Conservation (phyloP, 2,113 vertebrate genomes). For the Cnemophilus loriae region DNA sequence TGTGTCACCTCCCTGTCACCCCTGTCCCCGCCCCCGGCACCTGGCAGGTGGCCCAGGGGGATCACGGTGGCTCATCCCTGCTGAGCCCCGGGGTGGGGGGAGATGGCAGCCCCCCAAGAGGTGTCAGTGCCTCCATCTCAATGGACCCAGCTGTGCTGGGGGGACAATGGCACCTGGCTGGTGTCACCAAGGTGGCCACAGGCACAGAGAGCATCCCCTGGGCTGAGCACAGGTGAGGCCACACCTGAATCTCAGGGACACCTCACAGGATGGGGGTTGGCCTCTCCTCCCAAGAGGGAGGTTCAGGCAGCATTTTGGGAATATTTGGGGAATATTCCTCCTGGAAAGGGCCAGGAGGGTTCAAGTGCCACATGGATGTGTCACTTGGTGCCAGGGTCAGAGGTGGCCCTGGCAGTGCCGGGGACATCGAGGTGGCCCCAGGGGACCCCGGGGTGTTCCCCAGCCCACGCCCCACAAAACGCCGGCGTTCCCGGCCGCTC, state of each 20-base stretch:
- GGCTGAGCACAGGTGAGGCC: neutral
- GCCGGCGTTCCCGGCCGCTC: neutral
- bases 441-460: neutral
- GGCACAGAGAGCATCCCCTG: neutral
- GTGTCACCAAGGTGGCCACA: neutral
- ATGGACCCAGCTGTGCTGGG: neutral
- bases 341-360: fast-evolving
- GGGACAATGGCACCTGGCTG: neutral
- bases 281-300: neutral
- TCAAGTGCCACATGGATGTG: fast-evolving
- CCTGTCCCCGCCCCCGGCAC: neutral
- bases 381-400: fast-evolving
- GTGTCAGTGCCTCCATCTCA: neutral
- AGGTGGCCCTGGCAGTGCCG: neutral
- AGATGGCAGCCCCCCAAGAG: neutral
- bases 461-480: neutral
- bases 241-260: neutral
- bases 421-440: neutral
- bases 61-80: neutral
- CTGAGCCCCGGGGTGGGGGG: neutral
- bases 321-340: too few relatives aligned
- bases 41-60: neutral
- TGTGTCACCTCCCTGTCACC: neutral
- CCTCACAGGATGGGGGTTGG: neutral
- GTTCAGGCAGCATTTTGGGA: neutral